These are phyloP conservation scores for Ruditapes philippinarum DNA, from an alignment of 1,140 invertebrate species.

Conservation along the genomic window DNA sequence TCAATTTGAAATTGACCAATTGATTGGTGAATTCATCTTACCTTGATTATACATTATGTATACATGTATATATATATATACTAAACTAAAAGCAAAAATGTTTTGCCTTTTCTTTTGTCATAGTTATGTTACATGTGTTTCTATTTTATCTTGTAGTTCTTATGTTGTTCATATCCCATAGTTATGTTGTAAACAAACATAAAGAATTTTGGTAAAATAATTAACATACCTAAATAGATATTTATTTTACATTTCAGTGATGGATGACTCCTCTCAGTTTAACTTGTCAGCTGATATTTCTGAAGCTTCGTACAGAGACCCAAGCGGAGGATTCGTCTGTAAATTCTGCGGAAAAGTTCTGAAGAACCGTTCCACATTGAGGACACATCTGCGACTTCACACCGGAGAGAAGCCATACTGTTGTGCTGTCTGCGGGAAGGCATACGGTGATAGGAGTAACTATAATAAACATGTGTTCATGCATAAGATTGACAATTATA, in stretches of 20 bases:
- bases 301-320: not conserved
- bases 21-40: no score
- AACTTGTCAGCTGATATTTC: not conserved
- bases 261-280: not conserved
- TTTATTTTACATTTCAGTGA: not conserved
- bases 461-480: conserved; percentile 11
- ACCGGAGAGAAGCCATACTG: conserved; percentile 43
- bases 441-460: conserved; percentile 2
- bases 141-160: no score
- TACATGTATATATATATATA: no score
- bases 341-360: conserved; percentile 11
- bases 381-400: conserved; percentile 17
- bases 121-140: no score
- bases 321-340: not conserved
- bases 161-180: no score
- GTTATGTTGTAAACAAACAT: no score
- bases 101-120: no score
- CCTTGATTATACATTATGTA: no score
- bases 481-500: not conserved
- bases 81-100: no score
- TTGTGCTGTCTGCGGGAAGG: not conserved
- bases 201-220: no score
- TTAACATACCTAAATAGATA: no score
- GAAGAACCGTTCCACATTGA: conserved; percentile 85
- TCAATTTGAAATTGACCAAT: no score